Percentiles rank a stretch among this genome's conserved stretches.
Conservation (phyloP, 1,140 invertebrate species). For the Drosophila micromelanica region DNA sequence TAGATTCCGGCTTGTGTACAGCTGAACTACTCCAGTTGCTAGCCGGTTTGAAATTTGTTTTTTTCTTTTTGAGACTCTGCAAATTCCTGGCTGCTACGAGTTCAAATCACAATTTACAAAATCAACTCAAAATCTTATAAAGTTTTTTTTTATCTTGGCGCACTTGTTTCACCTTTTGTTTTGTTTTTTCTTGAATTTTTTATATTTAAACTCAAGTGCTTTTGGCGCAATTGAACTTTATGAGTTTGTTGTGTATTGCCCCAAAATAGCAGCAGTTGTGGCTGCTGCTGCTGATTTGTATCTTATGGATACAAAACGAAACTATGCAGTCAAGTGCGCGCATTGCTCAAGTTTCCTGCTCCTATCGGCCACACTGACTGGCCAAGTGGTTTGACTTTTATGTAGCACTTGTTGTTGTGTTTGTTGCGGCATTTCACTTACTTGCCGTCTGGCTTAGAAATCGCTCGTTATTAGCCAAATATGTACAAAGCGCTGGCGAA, state of each 20-base stretch:
- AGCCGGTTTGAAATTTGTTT: conserved; percentile 10
- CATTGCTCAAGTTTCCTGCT: conserved; percentile 76
- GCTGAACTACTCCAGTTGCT: conserved; percentile 28
- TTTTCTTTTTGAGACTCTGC: background rate
- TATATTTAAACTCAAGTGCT: conserved; percentile 44
- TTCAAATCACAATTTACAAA: conserved; percentile 40
- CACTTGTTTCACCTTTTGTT: conserved; percentile 51
- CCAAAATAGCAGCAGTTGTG: conserved; percentile 31
- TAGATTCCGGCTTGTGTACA: conserved; percentile 49
- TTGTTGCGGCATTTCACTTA: conserved; percentile 61
- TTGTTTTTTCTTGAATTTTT: conserved; percentile 15
- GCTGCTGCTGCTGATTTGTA: conserved; percentile 44
- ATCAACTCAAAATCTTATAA: background rate
- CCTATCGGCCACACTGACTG: conserved; percentile 41
- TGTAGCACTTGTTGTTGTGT: conserved; percentile 29
- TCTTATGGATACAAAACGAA: conserved; percentile 56
- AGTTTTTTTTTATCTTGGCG: conserved; percentile 23
- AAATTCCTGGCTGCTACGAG: conserved; percentile 23
- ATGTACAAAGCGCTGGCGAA: conserved; percentile 19
- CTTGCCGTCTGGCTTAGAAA: background rate
- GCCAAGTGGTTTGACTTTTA: conserved; percentile 62
- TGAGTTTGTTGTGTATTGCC: conserved; percentile 49
- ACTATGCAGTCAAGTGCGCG: conserved; percentile 66
- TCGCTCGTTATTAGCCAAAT: conserved; percentile 36
- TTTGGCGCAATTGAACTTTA: conserved; percentile 62